Evolutionary conservation across 1,140 invertebrate genomes (phyloP), one percentile per base, ranked within the genome.

Genomic region (Limonius californicus): DNA sequence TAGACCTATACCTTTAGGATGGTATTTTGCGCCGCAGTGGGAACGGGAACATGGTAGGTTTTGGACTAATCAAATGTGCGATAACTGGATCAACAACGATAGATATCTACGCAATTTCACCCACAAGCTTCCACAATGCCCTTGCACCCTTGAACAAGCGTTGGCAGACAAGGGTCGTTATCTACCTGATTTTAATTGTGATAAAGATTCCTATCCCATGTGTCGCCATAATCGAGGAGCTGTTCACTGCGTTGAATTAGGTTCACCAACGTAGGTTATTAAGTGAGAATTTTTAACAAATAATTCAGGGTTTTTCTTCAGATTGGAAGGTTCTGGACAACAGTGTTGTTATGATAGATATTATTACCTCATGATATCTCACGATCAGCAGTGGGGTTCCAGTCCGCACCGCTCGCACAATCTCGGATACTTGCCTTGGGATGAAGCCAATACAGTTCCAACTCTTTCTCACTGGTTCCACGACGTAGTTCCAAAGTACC

Each of bases 261-360:
- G 92, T 50, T 84, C 90, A 42, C 94, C 96, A 50, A 92, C 91
- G 94, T 97, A 83, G 83, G 80, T 72, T 55, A 27, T 9, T 27
- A 27, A 27, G 3, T 4, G 9, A 27, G 3, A 27, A 27, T 27
- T 27, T 27, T 27, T 27, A 27, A n/a, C n/a, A n/a, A n/a, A n/a
- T n/a, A n/a, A n/a, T n/a, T 27, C 9, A 27, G 9, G 23, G 23
- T 27, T 27, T 27, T 4, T 27, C 71, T 74, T 23, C 69, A 93
- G 92, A 64, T 75, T 86, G 47, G 90, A 94, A 70, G 95, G 95
- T 47, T 89, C 94, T 0, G 95, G 95, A 57, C 96, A 98, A 73
- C 94, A 97, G 72, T 98, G 96, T 70, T 99, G 96, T 70, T 99
- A 98, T 72, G 93, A 97, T 74, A 90, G 89, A 71, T 90, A 95